Percentiles rank a stretch among this genome's conserved stretches.
These are phyloP conservation scores for Drosophila robusta DNA, from an alignment of 2,888 invertebrate genomes.

Conservation along the genomic window DNA sequence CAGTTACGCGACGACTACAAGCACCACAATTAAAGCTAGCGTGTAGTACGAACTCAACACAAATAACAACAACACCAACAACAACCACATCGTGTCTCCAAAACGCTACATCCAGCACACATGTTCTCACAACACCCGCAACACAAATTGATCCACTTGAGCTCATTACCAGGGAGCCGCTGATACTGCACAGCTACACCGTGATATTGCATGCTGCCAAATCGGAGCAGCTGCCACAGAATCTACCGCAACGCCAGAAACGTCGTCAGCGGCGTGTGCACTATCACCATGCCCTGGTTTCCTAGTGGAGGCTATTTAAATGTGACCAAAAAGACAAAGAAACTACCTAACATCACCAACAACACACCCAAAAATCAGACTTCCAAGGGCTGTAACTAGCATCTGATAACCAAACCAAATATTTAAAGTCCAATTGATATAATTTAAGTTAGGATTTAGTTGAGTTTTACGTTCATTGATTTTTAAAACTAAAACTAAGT, in stretches of 20 bases:
- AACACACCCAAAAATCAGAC: constrained; percentile 43
- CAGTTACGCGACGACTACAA: constrained; percentile 52
- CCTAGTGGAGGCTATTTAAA: constrained; percentile 68
- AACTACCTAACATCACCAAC: constrained; percentile 44
- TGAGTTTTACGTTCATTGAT: constrained; percentile 56
- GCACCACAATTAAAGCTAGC: constrained; percentile 48
- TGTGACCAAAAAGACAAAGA: constrained; percentile 37
- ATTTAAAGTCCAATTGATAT: constrained; percentile 71
- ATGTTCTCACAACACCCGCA: constrained; percentile 49
- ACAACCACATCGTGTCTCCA: constrained; percentile 49
- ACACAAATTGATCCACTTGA: constrained; percentile 36
- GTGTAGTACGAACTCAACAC: constrained; percentile 25
- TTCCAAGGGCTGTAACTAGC: constrained; percentile 73
- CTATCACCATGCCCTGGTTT: constrained; percentile 74
- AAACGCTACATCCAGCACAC: constrained; percentile 66
- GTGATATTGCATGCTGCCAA: constrained; percentile 63
- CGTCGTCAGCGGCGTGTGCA: constrained; percentile 66
- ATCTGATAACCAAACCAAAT: constrained; percentile 80
- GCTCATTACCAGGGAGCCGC: constrained; percentile 41
- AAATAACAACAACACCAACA: constrained; percentile 31
- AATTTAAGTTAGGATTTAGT: constrained; percentile 79
- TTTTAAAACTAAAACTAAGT: constrained; percentile 61
- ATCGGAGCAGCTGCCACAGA: constrained; percentile 36
- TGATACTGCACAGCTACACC: constrained; percentile 69
- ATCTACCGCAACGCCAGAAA: constrained; percentile 39